Percentiles rank a stretch among this genome's conserved stretches.
Evolutionary conservation across 2,888 invertebrate species (phyloP).

Genomic region (Pimpla rufipes): DNA sequence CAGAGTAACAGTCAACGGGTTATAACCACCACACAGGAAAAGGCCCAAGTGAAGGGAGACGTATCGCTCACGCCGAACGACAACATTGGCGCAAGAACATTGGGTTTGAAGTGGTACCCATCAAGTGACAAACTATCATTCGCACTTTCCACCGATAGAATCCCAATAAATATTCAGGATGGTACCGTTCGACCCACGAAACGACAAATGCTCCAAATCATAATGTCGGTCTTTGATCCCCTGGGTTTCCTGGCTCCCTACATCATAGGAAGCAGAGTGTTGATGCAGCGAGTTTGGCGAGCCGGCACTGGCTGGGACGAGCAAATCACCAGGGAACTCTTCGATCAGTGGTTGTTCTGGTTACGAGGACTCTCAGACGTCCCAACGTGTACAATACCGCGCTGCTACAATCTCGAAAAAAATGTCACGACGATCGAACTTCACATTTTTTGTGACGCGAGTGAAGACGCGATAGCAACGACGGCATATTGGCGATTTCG

Average conservation of each 20-base stretch:
- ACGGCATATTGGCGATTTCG: conserved; percentile 47
- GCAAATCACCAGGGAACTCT: conserved; percentile 40
- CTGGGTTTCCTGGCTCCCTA: conserved; percentile 73
- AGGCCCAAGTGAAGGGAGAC: background rate
- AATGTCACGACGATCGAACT: background rate
- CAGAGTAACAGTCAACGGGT: background rate
- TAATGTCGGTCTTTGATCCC: conserved; percentile 78
- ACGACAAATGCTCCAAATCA: conserved; percentile 64
- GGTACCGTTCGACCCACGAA: conserved; percentile 59
- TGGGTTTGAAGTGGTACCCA: background rate
- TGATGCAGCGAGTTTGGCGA: conserved; percentile 75
- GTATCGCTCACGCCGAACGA: background rate
- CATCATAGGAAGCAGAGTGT: conserved; percentile 68
- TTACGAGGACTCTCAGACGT: background rate
- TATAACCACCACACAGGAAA: background rate
- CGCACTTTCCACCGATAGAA: too few relatives aligned
- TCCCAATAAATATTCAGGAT: too few relatives aligned
- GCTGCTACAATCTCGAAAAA: background rate
- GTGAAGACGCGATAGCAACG: conserved; percentile 50
- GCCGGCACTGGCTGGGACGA: conserved; percentile 70
- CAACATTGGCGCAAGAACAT: background rate
- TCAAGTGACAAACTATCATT: background rate
- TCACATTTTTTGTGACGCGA: background rate
- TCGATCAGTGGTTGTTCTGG: conserved; percentile 4
- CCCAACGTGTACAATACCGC: background rate